Evolutionary conservation across 2,113 vertebrate genomes (phyloP), one percentile per base, ranked within the genome.

Genomic region (Salvelinus fontinalis): DNA sequence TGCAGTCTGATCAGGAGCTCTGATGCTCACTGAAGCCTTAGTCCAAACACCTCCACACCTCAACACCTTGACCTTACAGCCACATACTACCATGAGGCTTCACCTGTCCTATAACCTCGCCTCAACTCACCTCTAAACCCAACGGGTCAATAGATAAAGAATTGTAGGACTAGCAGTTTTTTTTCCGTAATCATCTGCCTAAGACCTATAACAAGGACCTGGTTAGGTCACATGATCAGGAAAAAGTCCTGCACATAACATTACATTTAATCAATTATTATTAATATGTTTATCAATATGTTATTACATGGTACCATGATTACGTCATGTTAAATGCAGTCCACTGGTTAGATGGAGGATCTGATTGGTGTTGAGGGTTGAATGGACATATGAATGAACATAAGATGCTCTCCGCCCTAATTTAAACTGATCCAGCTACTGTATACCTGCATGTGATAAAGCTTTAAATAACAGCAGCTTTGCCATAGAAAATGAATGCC

Each of bases 31-130:
- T 44, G 39, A 44, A 44, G 39, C 39, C 39, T 44, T 44, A 44
- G 39, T 44, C 9, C 8, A 44, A 12, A 44, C 39, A 44, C 39
- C 39, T 44, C 39, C 9, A 49, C 68, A 82, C 83, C 80, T 84
- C 82, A 85, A 81, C 85, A 90, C 89, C 81, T 89, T 86, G 85
- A 76, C 75, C 77, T 75, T 75, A 54, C 51, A 54, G 51, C 16
- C 51, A 54, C 51, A 54, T 18, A 54, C 51, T 54, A 54, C 51
- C 16, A 16, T 54, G 51, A 54, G 51, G 51, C 16, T 54, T 54
- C 12, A 18, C 12, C 51, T 18, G 51, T 18, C 51, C 51, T 54
- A 54, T 54, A 54, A 54, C 51, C 51, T 18, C 49, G 4, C 49
- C 12, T 54, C 51, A 54, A 51, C 12, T 16, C 49, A 16, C 16